These are phyloP conservation scores for Phoenicopterus ruber DNA, from an alignment of 2,113 vertebrate species.

Conservation along the genomic window DNA sequence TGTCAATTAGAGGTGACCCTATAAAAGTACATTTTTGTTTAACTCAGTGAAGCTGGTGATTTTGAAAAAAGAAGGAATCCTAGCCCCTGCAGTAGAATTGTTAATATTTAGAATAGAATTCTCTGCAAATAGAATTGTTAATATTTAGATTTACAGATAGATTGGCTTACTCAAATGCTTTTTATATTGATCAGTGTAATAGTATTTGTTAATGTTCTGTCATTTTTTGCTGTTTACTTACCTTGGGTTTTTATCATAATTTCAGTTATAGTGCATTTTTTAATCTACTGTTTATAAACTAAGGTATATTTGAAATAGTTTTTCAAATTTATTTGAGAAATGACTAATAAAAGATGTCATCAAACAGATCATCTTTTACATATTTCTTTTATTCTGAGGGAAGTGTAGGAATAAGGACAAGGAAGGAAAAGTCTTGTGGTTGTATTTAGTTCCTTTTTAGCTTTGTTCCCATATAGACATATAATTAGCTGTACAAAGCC, in stretches of 20 bases:
- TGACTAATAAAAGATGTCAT: constrained; percentile 23
- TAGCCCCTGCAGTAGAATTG: neutral
- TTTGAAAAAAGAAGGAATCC: neutral
- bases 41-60: neutral
- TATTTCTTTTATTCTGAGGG: neutral
- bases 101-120: neutral
- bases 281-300: neutral
- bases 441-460: neutral
- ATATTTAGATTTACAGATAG: neutral
- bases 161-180: neutral
- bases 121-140: neutral
- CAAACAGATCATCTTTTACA: neutral
- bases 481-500: neutral
- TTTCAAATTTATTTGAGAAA: constrained; percentile 39
- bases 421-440: neutral
- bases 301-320: neutral
- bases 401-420: neutral
- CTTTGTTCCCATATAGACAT: neutral
- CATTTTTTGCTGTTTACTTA: neutral
- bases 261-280: neutral
- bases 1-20: neutral
- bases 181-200: neutral
- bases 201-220: neutral
- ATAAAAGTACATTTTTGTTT: neutral
- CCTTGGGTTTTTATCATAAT: neutral